Evolutionary conservation across 2,888 invertebrate species (phyloP).

Genomic region (Apoda limacodes): DNA sequence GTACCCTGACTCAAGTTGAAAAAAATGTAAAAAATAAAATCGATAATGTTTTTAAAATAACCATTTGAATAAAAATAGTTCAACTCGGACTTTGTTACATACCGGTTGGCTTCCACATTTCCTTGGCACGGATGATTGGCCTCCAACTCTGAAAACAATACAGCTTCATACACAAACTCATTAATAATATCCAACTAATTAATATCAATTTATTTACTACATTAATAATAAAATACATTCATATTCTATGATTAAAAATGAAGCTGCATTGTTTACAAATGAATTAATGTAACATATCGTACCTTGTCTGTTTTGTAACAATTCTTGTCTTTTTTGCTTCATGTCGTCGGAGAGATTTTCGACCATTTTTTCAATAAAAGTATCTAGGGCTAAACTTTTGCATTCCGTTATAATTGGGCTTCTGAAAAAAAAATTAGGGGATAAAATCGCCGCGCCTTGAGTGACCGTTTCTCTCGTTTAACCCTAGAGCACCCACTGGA

Average conservation of each 20-base stretch:
- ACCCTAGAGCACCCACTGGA: too few relatives aligned
- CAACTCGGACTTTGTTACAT: too few relatives aligned
- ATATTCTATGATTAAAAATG: too few relatives aligned
- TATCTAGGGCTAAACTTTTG: slow-evolving; percentile 75
- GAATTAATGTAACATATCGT: slow-evolving; percentile 11
- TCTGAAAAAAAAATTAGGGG: slow-evolving; percentile 37
- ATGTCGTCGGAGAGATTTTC: slow-evolving; percentile 71
- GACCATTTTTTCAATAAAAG: slow-evolving; percentile 78
- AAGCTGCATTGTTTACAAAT: slow-evolving; percentile 49
- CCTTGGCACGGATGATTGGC: slow-evolving; percentile 30
- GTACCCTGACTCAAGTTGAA: too few relatives aligned
- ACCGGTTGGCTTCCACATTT: slow-evolving; percentile 33
- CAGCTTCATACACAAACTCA: slow-evolving; percentile 66
- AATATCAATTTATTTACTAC: too few relatives aligned
- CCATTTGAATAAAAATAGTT: too few relatives aligned
- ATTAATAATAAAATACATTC: too few relatives aligned
- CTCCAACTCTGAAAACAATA: slow-evolving; percentile 59
- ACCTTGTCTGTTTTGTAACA: slow-evolving; percentile 63
- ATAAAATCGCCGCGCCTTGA: too few relatives aligned
- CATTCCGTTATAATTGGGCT: slow-evolving; percentile 56
- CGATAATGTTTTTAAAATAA: too few relatives aligned
- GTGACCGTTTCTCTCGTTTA: too few relatives aligned
- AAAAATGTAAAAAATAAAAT: too few relatives aligned
- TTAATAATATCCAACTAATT: too few relatives aligned
- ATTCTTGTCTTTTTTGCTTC: slow-evolving; percentile 64